Evolutionary conservation across 2,888 invertebrate species (phyloP).

Genomic region (Cheiracanthium punctorium): DNA sequence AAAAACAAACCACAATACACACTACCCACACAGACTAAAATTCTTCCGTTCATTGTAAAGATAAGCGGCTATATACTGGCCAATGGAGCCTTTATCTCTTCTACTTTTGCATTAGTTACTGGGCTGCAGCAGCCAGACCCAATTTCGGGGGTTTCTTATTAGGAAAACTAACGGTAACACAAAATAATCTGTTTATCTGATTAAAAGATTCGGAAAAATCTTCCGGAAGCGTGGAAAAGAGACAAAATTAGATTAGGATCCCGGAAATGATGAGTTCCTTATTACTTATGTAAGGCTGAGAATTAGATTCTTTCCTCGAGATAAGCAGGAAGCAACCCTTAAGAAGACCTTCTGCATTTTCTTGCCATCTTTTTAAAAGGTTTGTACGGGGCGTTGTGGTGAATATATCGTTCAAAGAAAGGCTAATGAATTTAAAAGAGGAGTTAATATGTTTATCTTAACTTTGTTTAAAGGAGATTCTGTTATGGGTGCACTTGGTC

Average conservation of each 20-base stretch:
- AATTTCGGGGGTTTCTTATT: background rate
- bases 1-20: no score
- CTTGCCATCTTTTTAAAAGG: no score
- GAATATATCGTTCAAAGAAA: no score
- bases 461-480: no score
- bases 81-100: background rate
- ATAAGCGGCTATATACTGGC: background rate
- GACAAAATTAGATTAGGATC: background rate
- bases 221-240: background rate
- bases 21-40: background rate
- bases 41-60: background rate
- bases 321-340: no score
- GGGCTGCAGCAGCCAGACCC: background rate
- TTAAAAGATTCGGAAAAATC: background rate
- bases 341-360: no score
- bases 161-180: background rate
- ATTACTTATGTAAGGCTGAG: background rate
- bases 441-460: no score
- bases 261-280: slow-evolving; percentile 10
- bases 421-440: no score
- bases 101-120: background rate
- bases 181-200: slow-evolving; percentile 13
- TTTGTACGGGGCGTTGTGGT: no score
- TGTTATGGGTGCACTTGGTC: no score
- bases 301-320: background rate